These are phyloP conservation scores for Elgaria multicarinata DNA, from an alignment of 2,113 vertebrate genomes.

Conservation along the genomic window DNA sequence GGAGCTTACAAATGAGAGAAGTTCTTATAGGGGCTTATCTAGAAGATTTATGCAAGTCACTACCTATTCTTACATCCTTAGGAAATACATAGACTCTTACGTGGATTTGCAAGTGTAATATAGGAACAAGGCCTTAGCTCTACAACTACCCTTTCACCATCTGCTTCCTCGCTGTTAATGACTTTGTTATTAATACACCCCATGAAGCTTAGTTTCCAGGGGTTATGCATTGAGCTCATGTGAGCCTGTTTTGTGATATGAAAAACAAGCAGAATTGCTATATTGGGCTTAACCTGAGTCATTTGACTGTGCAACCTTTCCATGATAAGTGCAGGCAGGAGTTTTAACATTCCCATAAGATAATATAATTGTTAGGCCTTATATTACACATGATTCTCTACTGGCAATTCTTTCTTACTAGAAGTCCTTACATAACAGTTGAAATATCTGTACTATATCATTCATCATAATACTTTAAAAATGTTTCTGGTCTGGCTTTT, in stretches of 20 bases:
- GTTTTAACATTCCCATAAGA: constrained; percentile 65
- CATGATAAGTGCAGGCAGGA: constrained; percentile 47
- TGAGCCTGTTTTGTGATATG: not conserved
- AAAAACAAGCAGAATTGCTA: not conserved
- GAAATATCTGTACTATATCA: not conserved
- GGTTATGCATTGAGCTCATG: not conserved
- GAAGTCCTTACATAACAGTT: not conserved
- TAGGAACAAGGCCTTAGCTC: not conserved
- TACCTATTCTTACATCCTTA: not conserved
- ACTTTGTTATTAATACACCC: not conserved
- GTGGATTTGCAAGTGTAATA: not conserved
- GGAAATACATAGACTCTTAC: not conserved
- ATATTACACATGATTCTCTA: constrained; percentile 53
- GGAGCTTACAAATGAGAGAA: not conserved
- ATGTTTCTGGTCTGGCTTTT: not conserved
- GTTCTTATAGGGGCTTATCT: not conserved
- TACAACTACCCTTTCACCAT: not conserved
- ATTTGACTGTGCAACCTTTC: not conserved
- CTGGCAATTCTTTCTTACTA: constrained; percentile 58
- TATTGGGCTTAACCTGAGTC: not conserved
- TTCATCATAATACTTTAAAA: not conserved
- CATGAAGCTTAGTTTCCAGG: not conserved
- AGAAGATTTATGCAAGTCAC: not conserved
- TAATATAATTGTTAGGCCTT: constrained; percentile 61
- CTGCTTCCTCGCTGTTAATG: not conserved